A percentile compares a stretch with the other conserved stretches of the same genome.
phyloP scores from a whole-genome alignment of 2,113 vertebrate species.

The Bostrychus sinensis region DNA sequence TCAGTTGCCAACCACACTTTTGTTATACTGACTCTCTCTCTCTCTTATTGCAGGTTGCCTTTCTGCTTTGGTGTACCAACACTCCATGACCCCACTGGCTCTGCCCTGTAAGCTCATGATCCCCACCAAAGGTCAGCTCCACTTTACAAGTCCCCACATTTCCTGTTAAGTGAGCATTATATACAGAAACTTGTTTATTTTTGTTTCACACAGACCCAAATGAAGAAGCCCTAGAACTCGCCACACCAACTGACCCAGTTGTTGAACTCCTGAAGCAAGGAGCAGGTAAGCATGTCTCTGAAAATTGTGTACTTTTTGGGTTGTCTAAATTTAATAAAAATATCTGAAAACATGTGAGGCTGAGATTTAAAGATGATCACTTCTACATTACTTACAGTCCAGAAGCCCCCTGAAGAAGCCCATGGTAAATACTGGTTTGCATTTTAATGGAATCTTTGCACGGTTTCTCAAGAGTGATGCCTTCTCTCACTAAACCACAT shows the following conservation, averaged over 20 bases:
- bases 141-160: too few relatives aligned
- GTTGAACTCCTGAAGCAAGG: slow-evolving; percentile 91
- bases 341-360: too few relatives aligned
- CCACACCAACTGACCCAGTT: slow-evolving; percentile 81
- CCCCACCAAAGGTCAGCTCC: slow-evolving; percentile 89
- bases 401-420: slow-evolving; percentile 75
- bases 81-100: slow-evolving; percentile 95
- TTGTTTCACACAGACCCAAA: slow-evolving; percentile 84
- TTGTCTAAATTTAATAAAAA: background rate
- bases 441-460: slow-evolving; percentile 3
- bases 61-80: slow-evolving; percentile 96
- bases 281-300: slow-evolving; percentile 83
- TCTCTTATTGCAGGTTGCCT: slow-evolving; percentile 84
- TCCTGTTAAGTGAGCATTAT: too few relatives aligned
- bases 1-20: too few relatives aligned
- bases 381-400: slow-evolving; percentile 67
- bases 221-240: slow-evolving; percentile 88
- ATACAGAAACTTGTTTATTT: background rate
- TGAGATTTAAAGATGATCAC: slow-evolving; percentile 2
- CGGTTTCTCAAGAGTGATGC: slow-evolving; percentile 2
- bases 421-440: slow-evolving; percentile 75
- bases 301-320: too few relatives aligned
- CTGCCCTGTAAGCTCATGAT: slow-evolving; percentile 97
- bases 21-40: background rate
- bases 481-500: slow-evolving; percentile 2